A percentile compares a stretch with the other conserved stretches of the same genome.
phyloP scores from a whole-genome alignment of 2,113 vertebrate species.

The Haemorhous mexicanus region DNA sequence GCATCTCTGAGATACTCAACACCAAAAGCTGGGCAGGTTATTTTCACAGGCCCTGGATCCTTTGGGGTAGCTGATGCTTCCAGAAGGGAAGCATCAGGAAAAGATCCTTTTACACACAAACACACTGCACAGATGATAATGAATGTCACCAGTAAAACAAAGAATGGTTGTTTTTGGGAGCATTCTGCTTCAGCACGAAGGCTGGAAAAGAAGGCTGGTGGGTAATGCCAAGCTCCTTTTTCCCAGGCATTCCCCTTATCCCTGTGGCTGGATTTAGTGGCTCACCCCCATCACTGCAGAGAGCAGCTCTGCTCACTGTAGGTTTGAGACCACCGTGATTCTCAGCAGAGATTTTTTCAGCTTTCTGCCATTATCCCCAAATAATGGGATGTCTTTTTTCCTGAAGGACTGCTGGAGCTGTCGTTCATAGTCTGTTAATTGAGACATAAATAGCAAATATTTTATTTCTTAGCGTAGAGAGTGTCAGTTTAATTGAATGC shows the following conservation, averaged over 20 bases:
- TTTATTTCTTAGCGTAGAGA: neutral
- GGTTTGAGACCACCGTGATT: neutral
- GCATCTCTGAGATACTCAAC: neutral
- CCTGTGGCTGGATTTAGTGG: neutral
- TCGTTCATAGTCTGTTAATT: neutral
- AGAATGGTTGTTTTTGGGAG: neutral
- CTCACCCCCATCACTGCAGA: neutral
- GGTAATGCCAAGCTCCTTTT: neutral
- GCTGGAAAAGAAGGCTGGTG: neutral
- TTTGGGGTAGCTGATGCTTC: neutral
- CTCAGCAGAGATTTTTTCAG: neutral
- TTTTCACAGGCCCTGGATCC: neutral
- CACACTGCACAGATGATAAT: neutral
- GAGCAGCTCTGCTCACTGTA: neutral
- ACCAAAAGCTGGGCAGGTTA: neutral
- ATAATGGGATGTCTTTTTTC: neutral
- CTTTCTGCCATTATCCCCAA: neutral
- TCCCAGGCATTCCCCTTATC: neutral
- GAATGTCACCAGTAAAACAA: neutral
- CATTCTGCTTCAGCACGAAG: neutral
- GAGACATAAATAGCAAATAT: conserved; percentile 17
- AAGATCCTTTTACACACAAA: neutral
- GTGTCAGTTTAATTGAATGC: conserved; percentile 29
- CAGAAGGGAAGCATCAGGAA: neutral
- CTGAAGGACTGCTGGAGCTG: neutral